Evolutionary conservation across 2,797 vertebrate genomes (phyloP).

Genomic region (Muraenolepis orangiensis): DNA sequence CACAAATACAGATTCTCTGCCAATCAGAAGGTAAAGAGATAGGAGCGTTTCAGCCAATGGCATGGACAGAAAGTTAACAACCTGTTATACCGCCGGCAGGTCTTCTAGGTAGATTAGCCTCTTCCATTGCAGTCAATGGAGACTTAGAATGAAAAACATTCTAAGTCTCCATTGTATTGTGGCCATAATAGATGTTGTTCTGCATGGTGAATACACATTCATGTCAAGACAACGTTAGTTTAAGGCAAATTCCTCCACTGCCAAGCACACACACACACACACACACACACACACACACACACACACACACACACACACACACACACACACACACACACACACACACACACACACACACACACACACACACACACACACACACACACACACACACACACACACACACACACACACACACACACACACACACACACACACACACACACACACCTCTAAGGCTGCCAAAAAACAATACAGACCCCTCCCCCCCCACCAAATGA

Average conservation of each 20-base stretch:
- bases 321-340: not conserved
- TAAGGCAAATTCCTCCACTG: conserved; percentile 20
- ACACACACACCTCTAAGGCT: not conserved
- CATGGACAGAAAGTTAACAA: conserved; percentile 37
- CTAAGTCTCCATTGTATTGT: too few relatives aligned
- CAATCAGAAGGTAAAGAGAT: conserved; percentile 5
- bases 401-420: conserved; percentile 1
- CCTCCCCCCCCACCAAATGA: too few relatives aligned
- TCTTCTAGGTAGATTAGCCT: conserved; percentile 32
- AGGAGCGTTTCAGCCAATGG: conserved; percentile 42
- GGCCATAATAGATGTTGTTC: conserved; percentile 15
- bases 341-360: not conserved
- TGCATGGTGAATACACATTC: conserved; percentile 60
- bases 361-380: not conserved
- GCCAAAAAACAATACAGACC: conserved; percentile 40
- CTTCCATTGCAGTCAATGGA: conserved; percentile 46
- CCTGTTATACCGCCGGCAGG: conserved; percentile 38
- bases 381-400: conserved; percentile 5
- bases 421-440: conserved; percentile 8
- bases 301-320: not conserved
- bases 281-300: not conserved
- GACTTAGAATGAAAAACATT: conserved; percentile 20
- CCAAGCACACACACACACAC: not conserved
- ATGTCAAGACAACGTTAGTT: conserved; percentile 41
- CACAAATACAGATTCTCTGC: conserved; percentile 35